Conservation (phyloP, 2,797 vertebrate genomes). For the Capromys pilorides region DNA sequence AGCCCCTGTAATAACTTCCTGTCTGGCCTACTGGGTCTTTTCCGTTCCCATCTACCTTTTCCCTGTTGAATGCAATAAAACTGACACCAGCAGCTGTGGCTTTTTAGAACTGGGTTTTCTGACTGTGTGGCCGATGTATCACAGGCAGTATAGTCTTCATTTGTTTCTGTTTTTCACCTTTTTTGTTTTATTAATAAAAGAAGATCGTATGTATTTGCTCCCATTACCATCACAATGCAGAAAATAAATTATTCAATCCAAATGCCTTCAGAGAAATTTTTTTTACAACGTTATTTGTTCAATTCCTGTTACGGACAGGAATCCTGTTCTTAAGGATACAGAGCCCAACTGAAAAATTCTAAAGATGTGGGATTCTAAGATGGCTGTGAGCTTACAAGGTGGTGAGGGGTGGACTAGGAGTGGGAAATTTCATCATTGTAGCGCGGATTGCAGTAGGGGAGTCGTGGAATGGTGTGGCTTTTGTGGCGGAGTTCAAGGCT, state of each 20-base stretch:
- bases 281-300: background rate
- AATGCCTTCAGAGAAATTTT: slow-evolving; percentile 29
- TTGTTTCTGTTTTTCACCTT: slow-evolving; percentile 68
- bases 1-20: background rate
- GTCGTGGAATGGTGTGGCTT: background rate
- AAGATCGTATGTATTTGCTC: slow-evolving; percentile 67
- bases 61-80: slow-evolving; percentile 74
- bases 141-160: slow-evolving; percentile 63
- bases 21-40: slow-evolving; percentile 16
- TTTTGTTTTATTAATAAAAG: slow-evolving; percentile 67
- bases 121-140: slow-evolving; percentile 63
- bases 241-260: slow-evolving; percentile 78
- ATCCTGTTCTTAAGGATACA: background rate
- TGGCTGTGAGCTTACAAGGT: background rate
- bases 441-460: background rate
- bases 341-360: slow-evolving; percentile 13
- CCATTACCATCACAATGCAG: slow-evolving; percentile 63
- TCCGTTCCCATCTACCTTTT: slow-evolving; percentile 45
- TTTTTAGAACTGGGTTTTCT: slow-evolving; percentile 68
- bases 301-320: background rate
- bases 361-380: background rate
- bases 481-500: background rate
- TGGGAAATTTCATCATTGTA: background rate
- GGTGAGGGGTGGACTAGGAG: background rate
- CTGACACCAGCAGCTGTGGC: slow-evolving; percentile 74